Percentiles rank a stretch among this genome's conserved stretches.
Evolutionary conservation across 2,797 vertebrate genomes (phyloP).

Genomic region (Spondyliosoma cantharus): DNA sequence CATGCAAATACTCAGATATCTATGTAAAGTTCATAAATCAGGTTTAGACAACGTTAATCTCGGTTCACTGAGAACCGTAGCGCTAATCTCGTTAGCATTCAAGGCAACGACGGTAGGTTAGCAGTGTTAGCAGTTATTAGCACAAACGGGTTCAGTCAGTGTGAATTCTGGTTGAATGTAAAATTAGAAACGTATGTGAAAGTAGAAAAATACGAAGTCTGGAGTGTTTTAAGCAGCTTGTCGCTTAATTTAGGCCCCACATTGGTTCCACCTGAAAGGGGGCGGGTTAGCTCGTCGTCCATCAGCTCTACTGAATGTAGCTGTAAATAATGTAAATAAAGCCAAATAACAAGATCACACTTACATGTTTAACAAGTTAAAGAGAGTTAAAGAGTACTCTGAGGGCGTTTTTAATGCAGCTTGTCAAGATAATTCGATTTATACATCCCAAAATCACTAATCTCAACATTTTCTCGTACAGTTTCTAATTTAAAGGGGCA

Average conservation of each 20-base stretch:
- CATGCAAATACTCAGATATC: not conserved
- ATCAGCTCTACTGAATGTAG: not conserved
- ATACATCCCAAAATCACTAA: too few species aligned
- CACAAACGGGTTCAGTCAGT: not conserved
- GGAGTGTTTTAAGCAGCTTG: not conserved
- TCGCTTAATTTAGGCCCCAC: not conserved
- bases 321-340: too few species aligned
- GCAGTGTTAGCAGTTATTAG: not conserved
- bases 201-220: not conserved
- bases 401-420: too few species aligned
- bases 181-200: not conserved
- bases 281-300: not conserved
- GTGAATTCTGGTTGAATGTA: too few species aligned
- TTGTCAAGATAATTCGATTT: too few species aligned
- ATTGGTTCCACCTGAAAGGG: not conserved
- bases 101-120: not conserved
- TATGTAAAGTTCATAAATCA: accelerated
- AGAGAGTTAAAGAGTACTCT: too few species aligned
- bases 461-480: too few species aligned
- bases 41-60: not conserved
- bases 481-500: too few species aligned
- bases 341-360: not conserved
- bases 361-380: not conserved
- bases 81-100: not conserved
- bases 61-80: not conserved